These are phyloP conservation scores for Cephus nigrinus DNA, from an alignment of 2,888 invertebrate genomes.

Conservation along the genomic window DNA sequence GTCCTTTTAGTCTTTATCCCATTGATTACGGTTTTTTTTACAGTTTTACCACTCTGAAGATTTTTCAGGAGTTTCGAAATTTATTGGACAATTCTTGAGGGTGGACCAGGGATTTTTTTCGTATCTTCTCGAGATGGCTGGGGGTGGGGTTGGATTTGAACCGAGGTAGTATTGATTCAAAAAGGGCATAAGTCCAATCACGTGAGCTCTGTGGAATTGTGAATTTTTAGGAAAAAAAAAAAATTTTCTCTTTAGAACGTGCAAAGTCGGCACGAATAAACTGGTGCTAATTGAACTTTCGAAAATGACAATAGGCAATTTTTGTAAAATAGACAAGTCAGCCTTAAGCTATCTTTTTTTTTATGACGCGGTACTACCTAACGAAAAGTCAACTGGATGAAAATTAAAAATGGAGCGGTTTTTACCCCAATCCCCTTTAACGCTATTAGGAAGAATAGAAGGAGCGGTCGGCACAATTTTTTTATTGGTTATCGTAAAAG, in stretches of 20 bases:
- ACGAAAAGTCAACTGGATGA: constrained; percentile 38
- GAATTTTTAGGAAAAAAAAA: not conserved
- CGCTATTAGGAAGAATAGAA: constrained; percentile 39
- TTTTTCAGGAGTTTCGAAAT: not conserved
- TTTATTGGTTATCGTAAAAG: constrained; percentile 37
- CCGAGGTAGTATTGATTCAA: not conserved
- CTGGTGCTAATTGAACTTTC: constrained; percentile 15
- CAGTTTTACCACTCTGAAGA: not conserved
- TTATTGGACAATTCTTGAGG: not conserved
- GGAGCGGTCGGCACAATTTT: constrained; percentile 22
- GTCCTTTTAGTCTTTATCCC: not conserved
- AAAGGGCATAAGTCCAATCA: not conserved
- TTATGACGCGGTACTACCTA: constrained; percentile 27
- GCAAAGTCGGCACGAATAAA: not conserved
- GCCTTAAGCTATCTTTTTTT: constrained; percentile 28
- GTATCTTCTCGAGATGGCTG: not conserved
- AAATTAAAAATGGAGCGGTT: constrained; percentile 52
- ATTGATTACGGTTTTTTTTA: not conserved
- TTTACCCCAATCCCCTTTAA: constrained; percentile 44
- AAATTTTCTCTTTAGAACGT: no score
- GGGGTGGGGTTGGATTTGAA: not conserved
- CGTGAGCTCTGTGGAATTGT: not conserved
- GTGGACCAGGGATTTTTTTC: not conserved
- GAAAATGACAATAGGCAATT: constrained; percentile 20
- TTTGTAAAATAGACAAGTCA: constrained; percentile 26